Evolutionary conservation across 2,113 vertebrate species (phyloP), one percentile per base, ranked within the genome.

Genomic region (Psilopogon haemacephalus): DNA sequence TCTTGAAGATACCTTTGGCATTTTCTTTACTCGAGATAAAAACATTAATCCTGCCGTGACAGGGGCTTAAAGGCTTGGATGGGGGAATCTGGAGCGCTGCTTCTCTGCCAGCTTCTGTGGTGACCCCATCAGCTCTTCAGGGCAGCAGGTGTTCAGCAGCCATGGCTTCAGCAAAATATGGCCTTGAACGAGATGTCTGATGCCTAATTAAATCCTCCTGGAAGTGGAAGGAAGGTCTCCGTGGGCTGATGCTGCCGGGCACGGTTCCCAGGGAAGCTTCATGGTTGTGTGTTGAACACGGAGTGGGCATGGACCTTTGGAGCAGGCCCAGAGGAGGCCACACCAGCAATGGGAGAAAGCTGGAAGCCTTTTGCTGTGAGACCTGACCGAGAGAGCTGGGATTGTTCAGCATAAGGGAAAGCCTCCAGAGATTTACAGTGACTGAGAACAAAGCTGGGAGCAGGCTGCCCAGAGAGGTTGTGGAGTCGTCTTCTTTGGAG

Each of bases 1-100:
- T 64, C 19, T 70, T 70, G 21, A 67, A 67, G 3, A 24, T 18
- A 6, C 30, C 15, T 89, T 65, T 50, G 52, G 13, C 19, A 1
- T 54, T 77, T 30, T 68, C 67, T n/a, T 46, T 28, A 46, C 30
- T 52, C 24, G 18, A n/a, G 48, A 44, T 42, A 28, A 15, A 8
- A 8, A 50, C 4, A 14, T 7, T 19, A 15, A 20, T 65, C 21
- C 35, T 63, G 11, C 19, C 33, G 4, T 4, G n/a, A 9, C 15
- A 18, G 21, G 10, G 50, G 12, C 37, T 30, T 19, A 7, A 18
- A 19, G 16, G 38, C 28, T 40, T 64, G 18, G 38, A 10, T 32
- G 11, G 20, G 37, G 18, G 30, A 32, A 65, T 6, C 19, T 15
- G 37, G 40, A 44, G 28, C 12, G 1, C 5, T 38, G 4, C 0